phyloP scores from a whole-genome alignment of 2,888 invertebrate genomes.

The Fragum whitleyi region DNA sequence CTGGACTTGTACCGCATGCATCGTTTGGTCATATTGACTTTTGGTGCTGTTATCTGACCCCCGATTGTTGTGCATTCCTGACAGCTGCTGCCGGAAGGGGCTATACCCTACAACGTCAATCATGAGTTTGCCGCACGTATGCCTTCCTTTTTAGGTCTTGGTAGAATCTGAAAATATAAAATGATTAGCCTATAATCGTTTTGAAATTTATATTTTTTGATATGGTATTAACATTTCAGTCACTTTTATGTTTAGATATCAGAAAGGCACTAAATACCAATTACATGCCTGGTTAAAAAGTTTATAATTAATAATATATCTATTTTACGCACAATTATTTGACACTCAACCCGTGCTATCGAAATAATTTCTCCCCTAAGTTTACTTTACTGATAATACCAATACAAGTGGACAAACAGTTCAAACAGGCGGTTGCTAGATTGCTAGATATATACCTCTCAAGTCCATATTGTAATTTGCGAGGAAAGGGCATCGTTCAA shows the following conservation, averaged over 20 bases:
- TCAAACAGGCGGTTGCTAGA: neutral
- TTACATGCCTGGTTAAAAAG: too few relatives aligned
- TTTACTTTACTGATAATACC: slow-evolving; percentile 17
- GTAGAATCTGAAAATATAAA: too few relatives aligned
- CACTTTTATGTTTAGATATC: too few relatives aligned
- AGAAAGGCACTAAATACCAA: too few relatives aligned
- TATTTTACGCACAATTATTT: slow-evolving; percentile 3
- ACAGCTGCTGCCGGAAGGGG: slow-evolving; percentile 47
- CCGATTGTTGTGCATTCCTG: slow-evolving; percentile 68
- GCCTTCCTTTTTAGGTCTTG: too few relatives aligned
- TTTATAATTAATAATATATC: neutral
- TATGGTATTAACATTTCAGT: too few relatives aligned
- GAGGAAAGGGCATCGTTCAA: too few relatives aligned
- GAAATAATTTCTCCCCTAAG: slow-evolving; percentile 9
- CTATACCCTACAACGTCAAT: slow-evolving; percentile 64
- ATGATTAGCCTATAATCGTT: too few relatives aligned
- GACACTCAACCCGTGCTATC: slow-evolving; percentile 7
- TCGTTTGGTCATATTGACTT: slow-evolving; percentile 48
- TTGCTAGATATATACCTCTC: neutral
- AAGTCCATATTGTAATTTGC: too few relatives aligned
- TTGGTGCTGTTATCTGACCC: slow-evolving; percentile 57
- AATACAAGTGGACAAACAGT: neutral
- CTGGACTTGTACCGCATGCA: slow-evolving; percentile 47
- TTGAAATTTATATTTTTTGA: too few relatives aligned
- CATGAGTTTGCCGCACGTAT: slow-evolving; percentile 39